These are phyloP conservation scores for Crenuchus spilurus DNA, from an alignment of 2,797 vertebrate genomes.

Conservation along the genomic window DNA sequence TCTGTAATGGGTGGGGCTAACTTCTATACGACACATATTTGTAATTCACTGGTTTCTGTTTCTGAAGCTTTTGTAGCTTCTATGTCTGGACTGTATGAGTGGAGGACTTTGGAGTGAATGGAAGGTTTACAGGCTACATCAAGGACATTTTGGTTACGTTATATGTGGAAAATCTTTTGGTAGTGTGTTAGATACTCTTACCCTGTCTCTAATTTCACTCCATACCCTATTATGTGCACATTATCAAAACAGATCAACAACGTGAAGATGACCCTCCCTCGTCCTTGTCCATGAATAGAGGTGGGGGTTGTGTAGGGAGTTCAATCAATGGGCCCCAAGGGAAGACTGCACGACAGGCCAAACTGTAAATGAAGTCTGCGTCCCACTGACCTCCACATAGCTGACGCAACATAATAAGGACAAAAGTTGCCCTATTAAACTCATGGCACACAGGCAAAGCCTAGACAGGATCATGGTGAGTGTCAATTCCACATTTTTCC, in stretches of 20 bases:
- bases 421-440: not conserved
- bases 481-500: too few species aligned
- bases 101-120: too few species aligned
- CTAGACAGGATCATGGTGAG: too few species aligned
- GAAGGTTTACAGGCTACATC: too few species aligned
- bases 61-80: too few species aligned
- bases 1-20: too few species aligned
- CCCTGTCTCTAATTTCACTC: slow-evolving; percentile 4
- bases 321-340: slow-evolving; percentile 16
- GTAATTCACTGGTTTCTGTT: too few species aligned
- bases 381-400: slow-evolving; percentile 28
- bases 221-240: not conserved
- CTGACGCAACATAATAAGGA: slow-evolving; percentile 1
- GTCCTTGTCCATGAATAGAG: slow-evolving; percentile 8
- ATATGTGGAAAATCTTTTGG: too few species aligned
- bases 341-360: slow-evolving; percentile 17
- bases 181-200: too few species aligned
- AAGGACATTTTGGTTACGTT: too few species aligned
- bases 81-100: too few species aligned
- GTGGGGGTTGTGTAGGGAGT: not conserved
- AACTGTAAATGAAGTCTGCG: slow-evolving; percentile 13
- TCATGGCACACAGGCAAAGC: not conserved
- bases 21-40: too few species aligned
- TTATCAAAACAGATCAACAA: not conserved
- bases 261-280: slow-evolving; percentile 1